Evolutionary conservation across 2,888 invertebrate genomes (phyloP).

Genomic region (Melieria omissa): DNA sequence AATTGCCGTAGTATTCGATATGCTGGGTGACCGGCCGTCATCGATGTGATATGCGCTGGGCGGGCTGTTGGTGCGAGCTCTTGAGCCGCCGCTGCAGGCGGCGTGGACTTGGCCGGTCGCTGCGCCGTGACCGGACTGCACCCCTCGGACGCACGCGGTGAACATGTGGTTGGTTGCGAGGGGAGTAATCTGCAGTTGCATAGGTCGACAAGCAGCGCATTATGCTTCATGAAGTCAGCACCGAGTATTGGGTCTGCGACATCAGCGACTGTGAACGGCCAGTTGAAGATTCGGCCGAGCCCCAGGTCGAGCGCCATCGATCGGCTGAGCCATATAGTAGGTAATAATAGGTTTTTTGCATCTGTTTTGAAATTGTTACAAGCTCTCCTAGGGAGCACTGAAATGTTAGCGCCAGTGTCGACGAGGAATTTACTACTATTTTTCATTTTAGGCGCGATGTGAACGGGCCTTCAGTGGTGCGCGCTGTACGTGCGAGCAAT

Average conservation of each 20-base stretch:
- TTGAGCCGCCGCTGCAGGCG: constrained; percentile 5
- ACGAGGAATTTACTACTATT: constrained; percentile 25
- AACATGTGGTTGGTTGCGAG: not conserved
- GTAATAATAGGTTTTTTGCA: not conserved
- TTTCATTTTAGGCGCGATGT: constrained; percentile 20
- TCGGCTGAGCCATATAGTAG: constrained; percentile 41
- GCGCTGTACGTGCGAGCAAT: no score
- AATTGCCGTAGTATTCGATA: no score
- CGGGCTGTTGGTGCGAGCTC: no score
- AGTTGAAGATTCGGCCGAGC: constrained; percentile 42
- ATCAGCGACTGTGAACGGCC: constrained; percentile 45
- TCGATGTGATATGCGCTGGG: no score
- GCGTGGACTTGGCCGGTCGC: not conserved
- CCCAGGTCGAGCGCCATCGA: not conserved
- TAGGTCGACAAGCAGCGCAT: constrained; percentile 36
- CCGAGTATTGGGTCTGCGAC: constrained; percentile 44
- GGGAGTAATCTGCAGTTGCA: constrained; percentile 4
- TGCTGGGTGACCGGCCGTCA: no score
- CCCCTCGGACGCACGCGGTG: not conserved
- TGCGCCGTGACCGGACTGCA: no score
- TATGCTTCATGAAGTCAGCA: constrained; percentile 42
- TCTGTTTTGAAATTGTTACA: no score
- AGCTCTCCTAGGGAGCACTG: constrained; percentile 30
- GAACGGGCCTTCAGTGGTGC: constrained; percentile 22
- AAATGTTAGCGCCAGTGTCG: constrained; percentile 39